Conservation (phyloP, 92 coral and sea anemone species). For the Epizoanthus stellaris region DNA sequence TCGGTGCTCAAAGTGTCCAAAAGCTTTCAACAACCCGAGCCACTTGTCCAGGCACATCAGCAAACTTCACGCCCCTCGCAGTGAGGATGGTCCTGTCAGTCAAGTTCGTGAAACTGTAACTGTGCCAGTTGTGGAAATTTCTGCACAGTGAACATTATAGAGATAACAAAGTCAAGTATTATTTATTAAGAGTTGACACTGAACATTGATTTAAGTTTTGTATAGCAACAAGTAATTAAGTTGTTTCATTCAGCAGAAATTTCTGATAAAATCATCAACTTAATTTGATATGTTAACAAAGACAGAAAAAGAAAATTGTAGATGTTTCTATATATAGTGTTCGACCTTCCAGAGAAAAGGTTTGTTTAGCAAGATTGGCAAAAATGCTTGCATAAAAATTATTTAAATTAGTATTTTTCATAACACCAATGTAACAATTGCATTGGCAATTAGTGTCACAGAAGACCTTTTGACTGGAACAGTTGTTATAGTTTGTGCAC, state of each 20-base stretch:
- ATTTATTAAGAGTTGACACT: neutral
- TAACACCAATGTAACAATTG: neutral
- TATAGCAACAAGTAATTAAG: neutral
- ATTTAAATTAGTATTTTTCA: neutral
- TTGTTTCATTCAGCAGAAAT: neutral
- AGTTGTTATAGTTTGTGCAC: constrained; percentile 20
- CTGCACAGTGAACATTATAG: constrained; percentile 7
- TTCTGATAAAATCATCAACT: neutral
- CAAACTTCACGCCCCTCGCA: constrained; percentile 87
- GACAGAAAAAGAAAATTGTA: too few species aligned
- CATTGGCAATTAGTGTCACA: neutral
- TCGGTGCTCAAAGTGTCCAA: constrained; percentile 89
- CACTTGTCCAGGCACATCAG: constrained; percentile 92
- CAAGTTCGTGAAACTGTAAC: constrained; percentile 11
- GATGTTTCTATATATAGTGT: too few species aligned
- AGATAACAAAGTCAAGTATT: neutral
- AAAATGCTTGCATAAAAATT: too few species aligned
- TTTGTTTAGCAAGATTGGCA: too few species aligned
- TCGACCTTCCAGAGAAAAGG: too few species aligned
- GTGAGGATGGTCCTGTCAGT: constrained; percentile 32
- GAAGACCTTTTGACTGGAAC: neutral
- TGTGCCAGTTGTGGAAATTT: constrained; percentile 13
- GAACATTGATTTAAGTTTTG: neutral
- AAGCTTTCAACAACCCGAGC: constrained; percentile 94
- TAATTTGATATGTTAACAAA: neutral